Evolutionary conservation across 23 tunicate genomes (phyloP).

Genomic region (Diplosoma virens): DNA sequence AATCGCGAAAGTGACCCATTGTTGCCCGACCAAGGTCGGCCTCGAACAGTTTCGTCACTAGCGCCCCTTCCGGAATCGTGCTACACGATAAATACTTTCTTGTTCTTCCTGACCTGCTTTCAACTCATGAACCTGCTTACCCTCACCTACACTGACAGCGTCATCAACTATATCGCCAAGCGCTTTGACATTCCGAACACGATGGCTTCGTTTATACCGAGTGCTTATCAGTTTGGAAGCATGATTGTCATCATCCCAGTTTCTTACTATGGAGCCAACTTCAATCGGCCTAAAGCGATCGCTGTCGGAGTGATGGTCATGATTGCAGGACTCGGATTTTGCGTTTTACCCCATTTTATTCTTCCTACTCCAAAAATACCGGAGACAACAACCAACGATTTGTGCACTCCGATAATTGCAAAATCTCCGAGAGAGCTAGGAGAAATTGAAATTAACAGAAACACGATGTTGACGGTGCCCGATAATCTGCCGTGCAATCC

Average conservation of each 20-base stretch:
- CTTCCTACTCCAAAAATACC: slow-evolving; percentile 30
- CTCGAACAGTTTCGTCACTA: slow-evolving; percentile 49
- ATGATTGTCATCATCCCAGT: slow-evolving; percentile 81
- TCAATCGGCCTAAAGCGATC: slow-evolving; percentile 72
- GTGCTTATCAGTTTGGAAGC: slow-evolving; percentile 77
- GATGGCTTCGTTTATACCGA: slow-evolving; percentile 92
- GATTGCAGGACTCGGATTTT: slow-evolving; percentile 69
- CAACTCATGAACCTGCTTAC: slow-evolving; percentile 75
- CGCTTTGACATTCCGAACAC: slow-evolving; percentile 80
- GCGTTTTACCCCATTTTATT: slow-evolving; percentile 80
- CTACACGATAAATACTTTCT: slow-evolving; percentile 73
- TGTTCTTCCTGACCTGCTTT: slow-evolving; percentile 69
- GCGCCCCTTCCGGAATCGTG: slow-evolving; percentile 82
- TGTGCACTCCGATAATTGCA: not conserved
- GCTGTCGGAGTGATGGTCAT: slow-evolving; percentile 76
- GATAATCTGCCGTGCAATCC: slow-evolving; percentile 66
- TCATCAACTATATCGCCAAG: slow-evolving; percentile 79
- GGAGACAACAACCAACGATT: not conserved
- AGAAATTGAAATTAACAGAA: slow-evolving; percentile 14
- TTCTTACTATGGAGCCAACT: slow-evolving; percentile 68
- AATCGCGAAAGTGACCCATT: not conserved
- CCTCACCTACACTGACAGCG: slow-evolving; percentile 84
- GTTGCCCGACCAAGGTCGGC: slow-evolving; percentile 16
- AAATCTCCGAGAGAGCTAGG: not conserved
- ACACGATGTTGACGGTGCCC: slow-evolving; percentile 44